A percentile compares a stretch with the other conserved stretches of the same genome.
phyloP scores from a whole-genome alignment of 2,797 vertebrate species.

The Periophthalmus magnuspinnatus region DNA sequence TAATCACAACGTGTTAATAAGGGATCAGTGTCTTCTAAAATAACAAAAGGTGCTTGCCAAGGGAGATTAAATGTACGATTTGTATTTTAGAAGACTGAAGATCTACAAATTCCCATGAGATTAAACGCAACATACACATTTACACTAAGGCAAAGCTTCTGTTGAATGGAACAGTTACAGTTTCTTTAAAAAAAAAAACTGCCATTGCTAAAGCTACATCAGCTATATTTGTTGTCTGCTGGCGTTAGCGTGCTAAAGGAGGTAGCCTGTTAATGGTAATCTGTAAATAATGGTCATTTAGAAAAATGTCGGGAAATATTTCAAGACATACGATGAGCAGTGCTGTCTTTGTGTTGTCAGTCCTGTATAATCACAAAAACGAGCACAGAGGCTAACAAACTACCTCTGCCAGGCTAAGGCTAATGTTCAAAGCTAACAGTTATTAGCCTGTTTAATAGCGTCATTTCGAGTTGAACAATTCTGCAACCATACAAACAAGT shows the following conservation, averaged over 20 bases:
- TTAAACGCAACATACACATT: background rate
- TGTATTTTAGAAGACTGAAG: background rate
- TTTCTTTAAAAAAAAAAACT: background rate
- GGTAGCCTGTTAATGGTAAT: constrained; percentile 13
- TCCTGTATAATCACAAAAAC: constrained; percentile 7
- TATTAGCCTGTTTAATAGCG: constrained; percentile 35
- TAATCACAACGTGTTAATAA: background rate
- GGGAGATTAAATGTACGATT: background rate
- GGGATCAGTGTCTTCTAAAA: background rate
- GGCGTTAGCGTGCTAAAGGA: constrained; percentile 10
- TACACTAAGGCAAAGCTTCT: background rate
- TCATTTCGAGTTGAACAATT: constrained; percentile 37
- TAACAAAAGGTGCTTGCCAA: background rate
- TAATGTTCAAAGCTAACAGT: constrained; percentile 50
- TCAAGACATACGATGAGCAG: background rate
- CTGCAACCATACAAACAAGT: constrained; percentile 27
- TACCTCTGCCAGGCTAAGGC: constrained; percentile 40
- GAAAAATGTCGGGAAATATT: constrained; percentile 1
- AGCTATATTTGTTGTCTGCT: constrained; percentile 44
- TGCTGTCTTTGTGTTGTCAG: constrained; percentile 48
- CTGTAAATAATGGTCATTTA: background rate
- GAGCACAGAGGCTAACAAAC: constrained; percentile 30
- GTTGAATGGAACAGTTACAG: background rate
- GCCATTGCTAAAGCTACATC: constrained; percentile 14
- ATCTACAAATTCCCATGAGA: background rate